Base-by-base conservation (phyloP, 2,797 vertebrate species). In the Alcedo atthis region DNA sequence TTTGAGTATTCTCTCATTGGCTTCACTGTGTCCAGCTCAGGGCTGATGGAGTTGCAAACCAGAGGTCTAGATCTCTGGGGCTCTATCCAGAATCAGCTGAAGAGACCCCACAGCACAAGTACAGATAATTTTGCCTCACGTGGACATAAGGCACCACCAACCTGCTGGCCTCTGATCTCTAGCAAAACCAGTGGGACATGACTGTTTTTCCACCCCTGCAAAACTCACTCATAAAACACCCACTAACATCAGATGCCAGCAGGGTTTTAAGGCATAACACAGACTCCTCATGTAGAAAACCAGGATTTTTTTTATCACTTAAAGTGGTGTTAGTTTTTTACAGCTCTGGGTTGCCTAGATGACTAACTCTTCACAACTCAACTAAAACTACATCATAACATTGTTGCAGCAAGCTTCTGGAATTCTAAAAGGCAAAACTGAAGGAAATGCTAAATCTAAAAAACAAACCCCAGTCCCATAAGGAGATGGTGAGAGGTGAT, bases 331-430 rank as follows among this genome's bases (percentile, higher is more conserved):
- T 89, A 55, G 87, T 89, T 92, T 90, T 93, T 95, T 84, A 84
- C 81, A 96, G 84, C 67, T 93, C 81, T 69, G 55, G 79, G 76
- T 63, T 94, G 86, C 59, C 90, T 85, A 49, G 79, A 95, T 94
- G 96, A 96, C 81, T 94, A 94, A 96, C 48, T 74, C 63, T 89
- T 93, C 92, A 79, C 86, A 93, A 71, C 88, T 87, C 58, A 89
- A 85, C 74, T 75, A 81, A 92, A 94, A 78, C 93, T 89, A 83
- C 69, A 95, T 66, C 67, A 69, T 40, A 93, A 89, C 74, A 91
- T 92, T 89, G 77, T 89, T 91, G 82, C 63, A 91, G 80, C 43
- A 84, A 84, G 91, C 77, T 87, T 79, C 79, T 83, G 71, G 85
- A 91, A 94, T 89, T 93, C 83, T 94, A 90, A 81, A 89, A 90